Evolutionary conservation across 1,140 invertebrate species (phyloP), one percentile per base, ranked within the genome.

Genomic region (Zaprionus ghesquierei): DNA sequence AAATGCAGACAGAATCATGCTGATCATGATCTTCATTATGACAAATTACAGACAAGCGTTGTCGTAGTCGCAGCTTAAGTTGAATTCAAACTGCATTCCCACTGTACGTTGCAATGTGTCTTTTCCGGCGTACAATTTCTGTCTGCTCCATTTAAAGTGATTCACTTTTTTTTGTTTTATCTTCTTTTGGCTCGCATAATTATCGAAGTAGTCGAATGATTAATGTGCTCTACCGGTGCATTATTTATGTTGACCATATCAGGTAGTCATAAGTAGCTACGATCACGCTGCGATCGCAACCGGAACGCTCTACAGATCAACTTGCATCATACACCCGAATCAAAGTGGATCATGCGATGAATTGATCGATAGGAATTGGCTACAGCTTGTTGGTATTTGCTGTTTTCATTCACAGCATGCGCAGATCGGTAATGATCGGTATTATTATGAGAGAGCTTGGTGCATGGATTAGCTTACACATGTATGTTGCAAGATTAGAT

Each of bases 291-390:
- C 22, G 74, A 61, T 56, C 50, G 23, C 31, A 29, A 13, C 13
- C 60, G 44, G 25, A 41, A 31, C 56, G 59, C 54, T 77, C 64
- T 44, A 68, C 38, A 38, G 25, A 61, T 65, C 70, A 75, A 44
- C 64, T 86, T 85, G 61, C 69, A 86, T 81, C 77, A 29, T 5
- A 84, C 51, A 49, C 23, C 15, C 29, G 27, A 64, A 56, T 54
- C 33, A 9, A 50, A 35, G 29, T 51, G 20, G 54, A 66, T 58
- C 29, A 58, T 22, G 46, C 49, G 62, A 72, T 59, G n/a, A 46
- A 12, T 74, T n/a, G 20, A 44, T n/a, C 20, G 41, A 20, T 22
- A 18, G 18, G 41, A 46, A 46, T 46, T 46, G 41, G 41, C 41
- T 22, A 2, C 35, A 46, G n/a, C 61, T 70, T 61, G 70, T 71